Conservation (phyloP, 2,888 invertebrate genomes). For the Lagria hirta region DNA sequence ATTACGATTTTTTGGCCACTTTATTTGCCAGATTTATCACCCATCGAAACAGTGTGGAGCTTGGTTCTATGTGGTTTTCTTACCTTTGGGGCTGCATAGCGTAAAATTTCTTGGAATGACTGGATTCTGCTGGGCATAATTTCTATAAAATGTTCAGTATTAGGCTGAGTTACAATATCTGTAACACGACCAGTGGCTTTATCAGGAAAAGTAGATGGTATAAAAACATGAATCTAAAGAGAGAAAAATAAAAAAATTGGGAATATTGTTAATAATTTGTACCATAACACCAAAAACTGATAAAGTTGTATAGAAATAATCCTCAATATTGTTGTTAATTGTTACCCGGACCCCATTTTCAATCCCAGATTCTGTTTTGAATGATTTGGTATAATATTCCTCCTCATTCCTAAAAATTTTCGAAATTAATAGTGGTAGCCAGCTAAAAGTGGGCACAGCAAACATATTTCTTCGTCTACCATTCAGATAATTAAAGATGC, state of each 20-base stretch:
- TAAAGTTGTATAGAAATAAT: conserved; percentile 2
- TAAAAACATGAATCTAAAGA: conserved; percentile 6
- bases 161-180: neutral
- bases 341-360: neutral
- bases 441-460: no score
- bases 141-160: conserved; percentile 8
- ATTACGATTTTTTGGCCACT: no score
- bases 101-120: conserved; percentile 1
- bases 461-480: no score
- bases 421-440: no score
- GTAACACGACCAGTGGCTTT: conserved; percentile 6
- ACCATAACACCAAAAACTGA: neutral
- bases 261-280: no score
- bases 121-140: conserved; percentile 2
- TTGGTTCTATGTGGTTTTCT: no score
- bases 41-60: no score
- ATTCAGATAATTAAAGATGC: conserved; percentile 17
- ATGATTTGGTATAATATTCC: neutral
- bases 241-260: conserved; percentile 1
- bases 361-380: neutral
- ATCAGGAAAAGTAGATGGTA: conserved; percentile 4
- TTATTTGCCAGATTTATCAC: no score
- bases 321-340: neutral
- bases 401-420: neutral
- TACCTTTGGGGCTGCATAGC: conserved; percentile 4